Evolutionary conservation across 2,797 vertebrate genomes (phyloP).

Genomic region (Hippopotamyrus pictus): DNA sequence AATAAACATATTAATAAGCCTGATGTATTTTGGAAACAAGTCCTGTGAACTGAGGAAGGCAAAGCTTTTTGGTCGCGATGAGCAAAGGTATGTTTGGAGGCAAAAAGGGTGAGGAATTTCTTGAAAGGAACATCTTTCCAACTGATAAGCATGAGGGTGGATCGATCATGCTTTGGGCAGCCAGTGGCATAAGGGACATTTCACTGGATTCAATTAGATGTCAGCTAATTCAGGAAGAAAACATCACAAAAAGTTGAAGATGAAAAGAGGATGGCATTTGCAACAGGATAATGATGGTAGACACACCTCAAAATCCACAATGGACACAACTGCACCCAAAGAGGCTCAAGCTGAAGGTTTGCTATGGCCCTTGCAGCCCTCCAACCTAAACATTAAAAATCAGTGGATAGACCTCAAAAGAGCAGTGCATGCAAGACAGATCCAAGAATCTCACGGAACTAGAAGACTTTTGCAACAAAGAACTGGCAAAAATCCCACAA

Average conservation of each 20-base stretch:
- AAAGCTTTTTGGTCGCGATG: not conserved
- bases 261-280: not conserved
- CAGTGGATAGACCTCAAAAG: not conserved
- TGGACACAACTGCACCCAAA: not conserved
- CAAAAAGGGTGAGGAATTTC: not conserved
- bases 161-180: not conserved
- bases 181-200: not conserved
- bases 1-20: not conserved
- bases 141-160: not conserved
- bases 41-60: not conserved
- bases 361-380: not conserved
- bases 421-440: not conserved
- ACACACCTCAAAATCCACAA: not conserved
- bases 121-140: not conserved
- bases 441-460: not conserved
- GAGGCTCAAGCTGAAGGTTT: not conserved
- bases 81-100: not conserved
- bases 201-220: not conserved
- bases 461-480: not conserved
- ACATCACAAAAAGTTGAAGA: not conserved
- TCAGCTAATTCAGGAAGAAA: not conserved
- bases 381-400: not conserved
- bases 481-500: not conserved
- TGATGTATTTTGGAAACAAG: not conserved
- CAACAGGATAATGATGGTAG: not conserved